These are phyloP conservation scores for Aproaerema taeniolella DNA, from an alignment of 2,888 invertebrate genomes.

Conservation along the genomic window DNA sequence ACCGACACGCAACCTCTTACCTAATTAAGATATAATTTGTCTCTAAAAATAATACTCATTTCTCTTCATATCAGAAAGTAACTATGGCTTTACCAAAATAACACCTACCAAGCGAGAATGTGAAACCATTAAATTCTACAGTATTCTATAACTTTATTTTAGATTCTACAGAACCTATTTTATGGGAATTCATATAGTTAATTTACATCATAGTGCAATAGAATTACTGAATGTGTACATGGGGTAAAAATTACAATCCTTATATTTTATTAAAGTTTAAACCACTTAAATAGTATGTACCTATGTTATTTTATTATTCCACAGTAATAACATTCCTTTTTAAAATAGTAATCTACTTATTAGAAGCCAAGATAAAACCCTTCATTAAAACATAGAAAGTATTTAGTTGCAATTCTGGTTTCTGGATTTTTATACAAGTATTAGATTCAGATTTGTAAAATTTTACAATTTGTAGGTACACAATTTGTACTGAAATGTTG, in stretches of 20 bases:
- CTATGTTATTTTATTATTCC: slow-evolving; percentile 6
- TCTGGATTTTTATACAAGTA: too few relatives aligned
- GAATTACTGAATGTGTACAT: slow-evolving; percentile 61
- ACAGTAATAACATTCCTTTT: background rate
- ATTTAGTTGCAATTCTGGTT: too few relatives aligned
- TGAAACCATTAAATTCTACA: slow-evolving; percentile 48
- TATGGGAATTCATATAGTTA: slow-evolving; percentile 55
- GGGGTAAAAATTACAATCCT: slow-evolving; percentile 55
- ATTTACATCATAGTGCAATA: slow-evolving; percentile 67
- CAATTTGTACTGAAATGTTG: too few relatives aligned
- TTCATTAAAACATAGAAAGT: too few relatives aligned
- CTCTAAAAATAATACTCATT: slow-evolving; percentile 75
- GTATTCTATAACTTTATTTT: slow-evolving; percentile 46
- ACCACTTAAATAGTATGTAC: slow-evolving; percentile 5
- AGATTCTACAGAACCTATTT: slow-evolving; percentile 51
- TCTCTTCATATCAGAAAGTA: slow-evolving; percentile 54
- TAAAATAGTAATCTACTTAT: slow-evolving; percentile 3
- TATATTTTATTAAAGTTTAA: slow-evolving; percentile 32
- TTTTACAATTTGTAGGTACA: too few relatives aligned
- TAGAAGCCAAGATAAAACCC: slow-evolving; percentile 14
- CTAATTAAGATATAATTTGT: slow-evolving; percentile 71
- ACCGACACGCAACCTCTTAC: slow-evolving; percentile 72
- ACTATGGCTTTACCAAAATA: slow-evolving; percentile 64
- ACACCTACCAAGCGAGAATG: slow-evolving; percentile 62
- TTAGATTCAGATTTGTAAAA: too few relatives aligned